phyloP scores from a whole-genome alignment of 1,140 invertebrate genomes.

The Euwallacea fornicatus region DNA sequence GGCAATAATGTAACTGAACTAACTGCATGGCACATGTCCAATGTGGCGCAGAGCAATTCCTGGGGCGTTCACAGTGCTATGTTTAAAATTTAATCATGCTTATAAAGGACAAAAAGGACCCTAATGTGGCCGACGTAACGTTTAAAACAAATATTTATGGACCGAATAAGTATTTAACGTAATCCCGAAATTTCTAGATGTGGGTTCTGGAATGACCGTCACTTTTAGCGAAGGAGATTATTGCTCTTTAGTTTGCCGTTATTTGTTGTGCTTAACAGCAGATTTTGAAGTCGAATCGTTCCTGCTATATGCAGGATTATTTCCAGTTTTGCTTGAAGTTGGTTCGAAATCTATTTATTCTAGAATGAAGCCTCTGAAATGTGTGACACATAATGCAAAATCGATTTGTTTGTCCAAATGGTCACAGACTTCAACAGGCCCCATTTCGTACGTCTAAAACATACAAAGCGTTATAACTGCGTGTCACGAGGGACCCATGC shows the following conservation, averaged over 20 bases:
- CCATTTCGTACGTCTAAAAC: conserved; percentile 17
- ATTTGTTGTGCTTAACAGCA: too few relatives aligned
- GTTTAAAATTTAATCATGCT: conserved; percentile 37
- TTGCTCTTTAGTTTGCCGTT: background rate
- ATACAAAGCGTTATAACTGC: conserved; percentile 32
- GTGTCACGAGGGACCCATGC: conserved; percentile 27
- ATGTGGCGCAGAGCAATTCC: conserved; percentile 31
- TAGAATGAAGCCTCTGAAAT: too few relatives aligned
- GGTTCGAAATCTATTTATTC: too few relatives aligned
- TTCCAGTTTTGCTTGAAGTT: too few relatives aligned
- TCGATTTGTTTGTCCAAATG: conserved; percentile 3
- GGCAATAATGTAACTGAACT: conserved; percentile 35
- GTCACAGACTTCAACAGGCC: background rate
- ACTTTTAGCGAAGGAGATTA: conserved; percentile 12
- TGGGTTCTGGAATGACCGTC: conserved; percentile 15
- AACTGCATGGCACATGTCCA: conserved; percentile 39
- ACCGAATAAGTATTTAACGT: conserved; percentile 24
- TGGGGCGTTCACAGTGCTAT: conserved; percentile 30
- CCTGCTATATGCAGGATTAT: too few relatives aligned
- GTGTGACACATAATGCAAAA: too few relatives aligned
- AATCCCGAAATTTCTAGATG: conserved; percentile 24
- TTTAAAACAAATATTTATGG: conserved; percentile 27
- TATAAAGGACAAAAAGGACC: conserved; percentile 27
- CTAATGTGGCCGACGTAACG: conserved; percentile 19
- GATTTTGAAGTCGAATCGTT: too few relatives aligned